Evolutionary conservation across 2,888 invertebrate species (phyloP).

Genomic region (Perizoma flavofasciatum): DNA sequence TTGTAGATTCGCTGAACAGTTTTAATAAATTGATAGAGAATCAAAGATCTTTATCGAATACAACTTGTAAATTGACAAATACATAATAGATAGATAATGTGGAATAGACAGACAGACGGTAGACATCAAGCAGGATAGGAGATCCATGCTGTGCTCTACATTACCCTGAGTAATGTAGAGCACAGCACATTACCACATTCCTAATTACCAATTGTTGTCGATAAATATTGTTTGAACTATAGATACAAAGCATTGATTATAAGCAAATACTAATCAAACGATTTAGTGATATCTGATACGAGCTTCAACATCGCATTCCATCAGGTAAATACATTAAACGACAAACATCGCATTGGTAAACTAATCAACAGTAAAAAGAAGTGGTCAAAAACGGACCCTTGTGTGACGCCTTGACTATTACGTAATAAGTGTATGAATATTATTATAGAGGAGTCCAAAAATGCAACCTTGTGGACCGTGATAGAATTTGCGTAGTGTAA

Average conservation of each 20-base stretch:
- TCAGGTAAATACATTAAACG: constrained; percentile 24
- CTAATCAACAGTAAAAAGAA: constrained; percentile 3
- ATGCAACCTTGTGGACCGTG: too few species aligned
- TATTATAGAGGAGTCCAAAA: too few species aligned
- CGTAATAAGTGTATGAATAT: background rate
- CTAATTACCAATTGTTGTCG: background rate
- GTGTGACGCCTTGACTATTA: constrained; percentile 7
- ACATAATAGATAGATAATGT: too few species aligned
- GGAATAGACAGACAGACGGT: too few species aligned
- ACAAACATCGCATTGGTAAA: constrained; percentile 7
- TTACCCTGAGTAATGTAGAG: too few species aligned
- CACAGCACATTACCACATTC: background rate
- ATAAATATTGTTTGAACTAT: constrained; percentile 30
- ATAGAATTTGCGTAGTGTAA: too few species aligned
- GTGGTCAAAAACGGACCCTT: constrained; percentile 13
- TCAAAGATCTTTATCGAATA: too few species aligned
- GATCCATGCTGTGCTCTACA: too few species aligned
- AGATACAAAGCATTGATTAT: constrained; percentile 46
- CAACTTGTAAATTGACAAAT: too few species aligned
- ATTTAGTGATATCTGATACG: constrained; percentile 52
- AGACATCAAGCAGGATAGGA: too few species aligned
- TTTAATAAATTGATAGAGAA: too few species aligned
- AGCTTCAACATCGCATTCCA: constrained; percentile 29
- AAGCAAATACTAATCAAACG: constrained; percentile 50
- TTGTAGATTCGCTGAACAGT: too few species aligned